Base-by-base conservation (phyloP, 35 echinoderm and acorn worm genomes). In the Diadema setosum region DNA sequence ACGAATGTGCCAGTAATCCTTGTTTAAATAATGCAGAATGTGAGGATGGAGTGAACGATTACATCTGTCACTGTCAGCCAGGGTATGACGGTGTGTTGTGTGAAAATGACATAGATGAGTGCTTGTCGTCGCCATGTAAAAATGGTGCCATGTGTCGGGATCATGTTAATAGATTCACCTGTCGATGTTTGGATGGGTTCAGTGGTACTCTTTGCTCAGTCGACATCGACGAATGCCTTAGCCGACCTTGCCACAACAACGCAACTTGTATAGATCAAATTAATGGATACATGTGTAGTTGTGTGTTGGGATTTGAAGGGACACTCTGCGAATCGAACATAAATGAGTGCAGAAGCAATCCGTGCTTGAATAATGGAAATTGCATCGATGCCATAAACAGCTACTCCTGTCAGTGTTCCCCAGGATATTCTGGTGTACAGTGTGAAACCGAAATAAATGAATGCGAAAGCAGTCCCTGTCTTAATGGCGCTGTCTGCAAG, bases 101-200 rank as follows among this genome's bases (percentile, higher is more conserved):
- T 86, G 88, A 98, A 39, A 39, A 88, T 35, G 82, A 98, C 58
- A 86, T 94, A 14, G 75, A 94, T 83, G 91, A 98, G 31, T 98
- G 96, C n/a, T 44, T n/a, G 5, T 46, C 34, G 20, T 70, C 45
- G 34, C 96, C 89, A 15, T 89, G 86, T 81, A 26, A 80, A 63
- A 89, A 89, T 78, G 70, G 39, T 18, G 86, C 20, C 27, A 9
- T 63, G 20, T 88, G 86, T 40, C 17, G 15, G 3, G 86, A 88
- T 16, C 48, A 78, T 17, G n/a, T 88, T 4, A 81, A 88, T 33
- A 31, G 70, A 16, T 88, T 55, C 34, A 45, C 23, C 29, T 88
- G 86, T 81, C 31, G 26, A 2, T 88, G 86, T 45, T 7, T 14
- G 14, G 42, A 32, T 14, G 86, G 86, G 24, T 88, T 32, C 42